Conservation (phyloP, 2,888 invertebrate genomes). For the Plebejus argus region DNA sequence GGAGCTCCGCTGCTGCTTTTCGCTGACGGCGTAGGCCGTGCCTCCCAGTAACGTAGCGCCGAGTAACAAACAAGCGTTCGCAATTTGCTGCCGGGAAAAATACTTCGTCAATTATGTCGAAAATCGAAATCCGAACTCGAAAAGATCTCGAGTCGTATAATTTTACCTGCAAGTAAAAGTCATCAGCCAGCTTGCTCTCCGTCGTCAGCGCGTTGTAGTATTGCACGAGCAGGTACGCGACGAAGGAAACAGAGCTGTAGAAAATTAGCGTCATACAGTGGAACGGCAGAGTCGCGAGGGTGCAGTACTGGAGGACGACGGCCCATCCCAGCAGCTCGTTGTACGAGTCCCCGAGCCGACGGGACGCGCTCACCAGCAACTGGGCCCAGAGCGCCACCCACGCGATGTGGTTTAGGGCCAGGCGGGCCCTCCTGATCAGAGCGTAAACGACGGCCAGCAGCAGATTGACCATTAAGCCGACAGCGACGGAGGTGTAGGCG, state of each 20-base stretch:
- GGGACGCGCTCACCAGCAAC: conserved; percentile 65
- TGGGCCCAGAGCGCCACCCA: conserved; percentile 82
- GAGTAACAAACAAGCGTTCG: conserved; percentile 85
- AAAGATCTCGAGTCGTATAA: not conserved
- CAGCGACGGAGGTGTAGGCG: conserved; percentile 56
- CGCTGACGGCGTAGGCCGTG: conserved; percentile 83
- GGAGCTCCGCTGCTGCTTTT: conserved; percentile 92
- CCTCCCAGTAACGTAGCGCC: conserved; percentile 88
- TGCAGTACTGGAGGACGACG: conserved; percentile 86
- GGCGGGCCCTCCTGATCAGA: conserved; percentile 60
- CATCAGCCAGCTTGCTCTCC: conserved; percentile 59
- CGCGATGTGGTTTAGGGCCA: conserved; percentile 82
- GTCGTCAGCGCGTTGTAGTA: conserved; percentile 62
- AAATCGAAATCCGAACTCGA: conserved; percentile 22
- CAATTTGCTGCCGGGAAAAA: conserved; percentile 80
- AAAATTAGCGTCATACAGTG: conserved; percentile 58
- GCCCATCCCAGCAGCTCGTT: conserved; percentile 88
- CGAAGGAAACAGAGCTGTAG: conserved; percentile 59
- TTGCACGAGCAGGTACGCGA: conserved; percentile 63
- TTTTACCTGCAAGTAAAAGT: conserved; percentile 65
- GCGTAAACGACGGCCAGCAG: conserved; percentile 54
- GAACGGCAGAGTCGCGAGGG: conserved; percentile 87
- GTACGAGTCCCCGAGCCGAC: conserved; percentile 72
- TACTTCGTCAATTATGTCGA: not conserved
- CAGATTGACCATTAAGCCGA: conserved; percentile 55